Percentiles rank a stretch among this genome's conserved stretches.
Conservation (phyloP, 2,797 vertebrate genomes). For the Notolepis coatsorum region DNA sequence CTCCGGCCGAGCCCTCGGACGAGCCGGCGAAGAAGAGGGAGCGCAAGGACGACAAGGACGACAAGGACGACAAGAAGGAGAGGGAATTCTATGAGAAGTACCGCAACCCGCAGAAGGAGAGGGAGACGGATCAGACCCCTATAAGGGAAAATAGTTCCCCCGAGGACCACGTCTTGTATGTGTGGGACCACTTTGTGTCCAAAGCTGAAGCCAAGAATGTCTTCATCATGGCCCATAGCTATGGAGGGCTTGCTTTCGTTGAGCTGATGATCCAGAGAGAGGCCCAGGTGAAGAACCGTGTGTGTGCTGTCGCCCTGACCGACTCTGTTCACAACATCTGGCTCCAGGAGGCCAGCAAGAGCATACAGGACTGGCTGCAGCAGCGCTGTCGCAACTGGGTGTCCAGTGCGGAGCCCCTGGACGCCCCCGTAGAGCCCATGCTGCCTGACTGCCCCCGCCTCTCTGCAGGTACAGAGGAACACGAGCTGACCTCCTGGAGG, state of each 20-base stretch:
- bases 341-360: conserved; percentile 89
- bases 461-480: conserved; percentile 85
- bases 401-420: not conserved
- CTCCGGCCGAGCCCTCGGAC: too few relatives aligned
- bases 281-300: conserved; percentile 86
- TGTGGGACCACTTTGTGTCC: conserved; percentile 91
- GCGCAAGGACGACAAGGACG: too few relatives aligned
- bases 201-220: conserved; percentile 85
- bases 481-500: conserved; percentile 90
- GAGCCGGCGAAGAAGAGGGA: too few relatives aligned
- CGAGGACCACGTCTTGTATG: conserved; percentile 88
- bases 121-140: not conserved
- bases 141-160: conserved; percentile 84
- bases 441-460: not conserved
- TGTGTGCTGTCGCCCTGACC: conserved; percentile 89
- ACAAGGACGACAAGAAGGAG: too few relatives aligned
- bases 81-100: too few relatives aligned
- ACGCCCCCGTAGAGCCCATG: not conserved
- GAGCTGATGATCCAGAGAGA: conserved; percentile 91
- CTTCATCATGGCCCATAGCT: conserved; percentile 90
- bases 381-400: conserved; percentile 57
- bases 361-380: conserved; percentile 88
- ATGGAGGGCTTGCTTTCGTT: conserved; percentile 78
- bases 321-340: conserved; percentile 92
- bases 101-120: not conserved